Percentiles rank a stretch among this genome's conserved stretches.
Evolutionary conservation across 2,888 invertebrate genomes (phyloP).

Genomic region (Leptinotarsa tumamoca): DNA sequence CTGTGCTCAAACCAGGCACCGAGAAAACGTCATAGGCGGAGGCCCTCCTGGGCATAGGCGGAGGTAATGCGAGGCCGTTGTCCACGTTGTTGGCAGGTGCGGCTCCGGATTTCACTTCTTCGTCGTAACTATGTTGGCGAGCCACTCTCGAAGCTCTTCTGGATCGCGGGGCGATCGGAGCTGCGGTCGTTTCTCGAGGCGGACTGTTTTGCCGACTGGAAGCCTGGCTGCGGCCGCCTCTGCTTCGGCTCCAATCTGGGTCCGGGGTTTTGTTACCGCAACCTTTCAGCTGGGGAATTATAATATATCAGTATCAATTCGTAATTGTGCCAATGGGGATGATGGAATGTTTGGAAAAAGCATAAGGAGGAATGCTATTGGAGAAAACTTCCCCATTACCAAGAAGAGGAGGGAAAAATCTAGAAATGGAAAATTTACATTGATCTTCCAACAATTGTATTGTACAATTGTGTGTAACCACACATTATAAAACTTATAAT

Average conservation of each 20-base stretch:
- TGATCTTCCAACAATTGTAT: too few species aligned
- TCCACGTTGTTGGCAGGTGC: constrained; percentile 60
- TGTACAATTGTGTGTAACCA: too few species aligned
- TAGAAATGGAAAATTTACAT: too few species aligned
- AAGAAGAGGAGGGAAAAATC: too few species aligned
- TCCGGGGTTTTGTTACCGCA: constrained; percentile 70
- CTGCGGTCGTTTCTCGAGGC: constrained; percentile 65
- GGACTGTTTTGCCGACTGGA: constrained; percentile 74
- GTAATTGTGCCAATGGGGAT: too few species aligned
- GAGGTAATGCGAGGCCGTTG: constrained; percentile 76
- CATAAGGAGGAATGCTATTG: too few species aligned
- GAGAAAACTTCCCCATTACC: too few species aligned
- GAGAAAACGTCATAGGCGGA: constrained; percentile 89
- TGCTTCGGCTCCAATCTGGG: constrained; percentile 71
- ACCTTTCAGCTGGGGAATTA: constrained; percentile 74
- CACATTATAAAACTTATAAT: too few species aligned
- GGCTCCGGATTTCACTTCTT: constrained; percentile 70
- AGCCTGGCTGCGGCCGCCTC: constrained; percentile 73
- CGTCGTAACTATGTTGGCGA: constrained; percentile 87
- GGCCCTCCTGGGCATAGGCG: constrained; percentile 81
- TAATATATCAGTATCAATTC: neutral
- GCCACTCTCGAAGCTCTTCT: constrained; percentile 74
- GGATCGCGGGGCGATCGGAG: constrained; percentile 65
- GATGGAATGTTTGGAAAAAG: too few species aligned
- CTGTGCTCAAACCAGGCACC: constrained; percentile 71